Evolutionary conservation across 1,140 invertebrate species (phyloP).

Genomic region (Coboldia fuscipes): DNA sequence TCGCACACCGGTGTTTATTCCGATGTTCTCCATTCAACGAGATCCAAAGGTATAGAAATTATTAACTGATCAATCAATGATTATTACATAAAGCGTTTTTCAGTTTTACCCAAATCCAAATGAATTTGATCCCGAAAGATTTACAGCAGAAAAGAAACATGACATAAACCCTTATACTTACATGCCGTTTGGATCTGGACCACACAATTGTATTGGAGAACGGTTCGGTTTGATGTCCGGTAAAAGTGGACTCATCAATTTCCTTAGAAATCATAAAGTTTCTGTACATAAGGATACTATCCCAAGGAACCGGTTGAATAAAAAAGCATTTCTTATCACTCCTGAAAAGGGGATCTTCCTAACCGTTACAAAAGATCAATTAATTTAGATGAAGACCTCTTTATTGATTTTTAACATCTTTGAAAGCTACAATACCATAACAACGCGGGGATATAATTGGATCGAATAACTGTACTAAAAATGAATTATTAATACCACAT

Average conservation of each 20-base stretch:
- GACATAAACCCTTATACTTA: constrained; percentile 16
- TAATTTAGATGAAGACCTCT: background rate
- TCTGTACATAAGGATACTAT: background rate
- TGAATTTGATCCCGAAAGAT: constrained; percentile 5
- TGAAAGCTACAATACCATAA: constrained; percentile 42
- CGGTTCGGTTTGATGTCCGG: constrained; percentile 17
- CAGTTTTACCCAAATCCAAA: constrained; percentile 5
- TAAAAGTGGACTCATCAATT: constrained; percentile 12
- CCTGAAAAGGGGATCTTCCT: background rate
- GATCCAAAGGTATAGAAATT: constrained; percentile 18
- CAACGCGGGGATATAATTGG: constrained; percentile 53
- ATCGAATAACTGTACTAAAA: constrained; percentile 51
- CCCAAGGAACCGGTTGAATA: background rate
- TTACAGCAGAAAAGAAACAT: constrained; percentile 5
- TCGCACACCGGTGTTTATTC: constrained; percentile 15
- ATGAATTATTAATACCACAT: constrained; percentile 33
- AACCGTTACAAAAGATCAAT: background rate
- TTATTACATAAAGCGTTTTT: too few relatives aligned
- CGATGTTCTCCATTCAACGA: constrained; percentile 15
- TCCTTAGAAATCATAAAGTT: constrained; percentile 12
- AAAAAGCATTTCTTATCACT: background rate
- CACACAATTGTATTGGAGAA: constrained; percentile 24
- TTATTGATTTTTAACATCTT: constrained; percentile 12
- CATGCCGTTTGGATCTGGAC: constrained; percentile 17
- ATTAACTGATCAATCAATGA: too few relatives aligned